Conservation (phyloP, 2,113 vertebrate genomes). For the Potamarius usumacintae region DNA sequence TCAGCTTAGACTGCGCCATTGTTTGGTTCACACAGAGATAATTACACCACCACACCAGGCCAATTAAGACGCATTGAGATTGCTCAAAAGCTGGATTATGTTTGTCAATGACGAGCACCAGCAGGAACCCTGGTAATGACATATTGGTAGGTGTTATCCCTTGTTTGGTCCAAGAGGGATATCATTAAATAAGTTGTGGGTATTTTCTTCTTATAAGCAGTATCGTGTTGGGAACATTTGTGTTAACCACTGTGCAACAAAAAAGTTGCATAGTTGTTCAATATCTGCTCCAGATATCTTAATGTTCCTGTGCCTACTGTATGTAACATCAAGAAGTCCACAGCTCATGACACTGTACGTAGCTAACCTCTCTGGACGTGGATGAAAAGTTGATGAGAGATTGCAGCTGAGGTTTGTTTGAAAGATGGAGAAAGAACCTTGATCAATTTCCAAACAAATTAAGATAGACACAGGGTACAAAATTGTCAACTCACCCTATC, state of each 20-base stretch:
- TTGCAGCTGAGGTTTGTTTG: neutral
- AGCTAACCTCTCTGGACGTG: neutral
- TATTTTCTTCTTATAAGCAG: neutral
- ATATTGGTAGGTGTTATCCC: neutral
- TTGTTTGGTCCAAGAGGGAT: neutral
- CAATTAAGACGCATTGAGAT: too few relatives aligned
- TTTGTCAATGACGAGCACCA: too few relatives aligned
- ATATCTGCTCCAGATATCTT: conserved; percentile 18
- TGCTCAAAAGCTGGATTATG: too few relatives aligned
- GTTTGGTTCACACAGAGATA: too few relatives aligned
- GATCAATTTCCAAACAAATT: conserved; percentile 10
- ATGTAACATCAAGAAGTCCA: conserved; percentile 13
- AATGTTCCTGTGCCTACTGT: conserved; percentile 7
- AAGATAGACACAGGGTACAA: conserved; percentile 2
- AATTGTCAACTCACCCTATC: neutral
- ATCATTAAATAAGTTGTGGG: neutral
- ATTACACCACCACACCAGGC: too few relatives aligned
- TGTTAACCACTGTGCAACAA: neutral
- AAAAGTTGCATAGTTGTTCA: neutral
- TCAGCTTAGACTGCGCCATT: too few relatives aligned
- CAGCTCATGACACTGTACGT: neutral
- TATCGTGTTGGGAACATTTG: neutral
- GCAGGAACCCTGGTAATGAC: too few relatives aligned
- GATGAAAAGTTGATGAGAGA: neutral
- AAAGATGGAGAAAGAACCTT: neutral